Base-by-base conservation (phyloP, 2,113 vertebrate genomes). In the Tursiops truncatus region DNA sequence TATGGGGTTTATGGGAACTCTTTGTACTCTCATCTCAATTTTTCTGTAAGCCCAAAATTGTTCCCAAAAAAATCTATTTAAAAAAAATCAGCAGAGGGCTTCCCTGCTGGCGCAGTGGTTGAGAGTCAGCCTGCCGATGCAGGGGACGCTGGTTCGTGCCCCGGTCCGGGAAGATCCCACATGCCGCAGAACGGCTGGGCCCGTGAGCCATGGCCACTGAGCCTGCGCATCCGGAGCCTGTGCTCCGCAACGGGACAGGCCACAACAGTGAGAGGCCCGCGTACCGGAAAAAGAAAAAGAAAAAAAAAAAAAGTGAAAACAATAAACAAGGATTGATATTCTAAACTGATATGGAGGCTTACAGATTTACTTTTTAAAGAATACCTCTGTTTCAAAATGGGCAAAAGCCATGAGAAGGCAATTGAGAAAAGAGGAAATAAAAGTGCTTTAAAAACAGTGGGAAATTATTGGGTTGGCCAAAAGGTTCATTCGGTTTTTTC, bases 361-460 rank as follows among this genome's bases (percentile, higher is more conserved):
- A 81, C n/a, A 63, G 74, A 68, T 26, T 77, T 53, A 80, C 77
- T 60, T 94, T 94, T 86, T 62, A 50, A 91, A 88, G 44, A 76
- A 68, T 47, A 56, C 5, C 10, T 50, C 47, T 28, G 17, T 74
- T 93, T 83, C 74, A 28, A 82, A 90, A 63, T 92, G 36, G 53
- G 9, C 13, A 89, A 73, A 79, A 18, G 18, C 4, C 25, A 73
- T 71, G 25, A 82, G 36, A 91, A 94, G 58, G 12, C 41, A 96
- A 60, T 10, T 50, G 13, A 68, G 33, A 73, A 84, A 62, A 92
- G 6, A 94, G 44, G n/a, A 81, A 90, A 80, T 53, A 76, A 82
- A 89, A 63, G 20, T 74, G 12, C 23, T 85, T 63, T 8, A 77
- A 74, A 89, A 73, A 85, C 13, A 70, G 60, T 63, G 15, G 31